Percentiles rank a stretch among this genome's conserved stretches.
Conservation (phyloP, 1,140 invertebrate genomes). For the Bathynomus jamesi region DNA sequence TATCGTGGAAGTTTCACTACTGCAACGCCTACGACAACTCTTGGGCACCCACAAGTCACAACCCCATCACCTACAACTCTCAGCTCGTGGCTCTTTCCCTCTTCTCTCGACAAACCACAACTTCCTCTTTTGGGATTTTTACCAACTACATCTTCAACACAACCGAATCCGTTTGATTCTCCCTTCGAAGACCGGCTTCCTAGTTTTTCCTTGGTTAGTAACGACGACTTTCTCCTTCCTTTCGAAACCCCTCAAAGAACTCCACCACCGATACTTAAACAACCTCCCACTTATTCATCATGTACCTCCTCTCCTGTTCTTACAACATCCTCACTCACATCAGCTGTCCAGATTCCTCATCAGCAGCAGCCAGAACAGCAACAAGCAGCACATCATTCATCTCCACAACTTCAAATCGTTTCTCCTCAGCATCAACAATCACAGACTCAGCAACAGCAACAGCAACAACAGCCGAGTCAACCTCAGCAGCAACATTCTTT, state of each 20-base stretch:
- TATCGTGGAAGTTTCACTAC: constrained; percentile 34
- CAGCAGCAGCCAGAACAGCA: constrained; percentile 39
- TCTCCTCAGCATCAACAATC: constrained; percentile 34
- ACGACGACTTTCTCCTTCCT: constrained; percentile 25
- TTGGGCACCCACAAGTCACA: constrained; percentile 31
- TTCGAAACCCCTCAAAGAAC: constrained; percentile 24
- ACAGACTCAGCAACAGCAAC: constrained; percentile 32
- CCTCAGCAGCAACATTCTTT: constrained; percentile 20
- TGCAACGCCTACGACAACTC: constrained; percentile 11
- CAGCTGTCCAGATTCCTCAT: constrained; percentile 26
- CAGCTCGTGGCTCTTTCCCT: constrained; percentile 36
- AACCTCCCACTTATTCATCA: constrained; percentile 40
- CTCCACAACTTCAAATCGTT: constrained; percentile 39
- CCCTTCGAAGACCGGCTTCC: constrained; percentile 31
- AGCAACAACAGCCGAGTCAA: constrained; percentile 26
- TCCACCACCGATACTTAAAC: constrained; percentile 38
- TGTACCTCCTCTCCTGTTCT: constrained; percentile 32
- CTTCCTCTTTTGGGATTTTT: constrained; percentile 50
- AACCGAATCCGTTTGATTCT: constrained; percentile 17
- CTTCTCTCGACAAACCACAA: constrained; percentile 51
- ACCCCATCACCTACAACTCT: constrained; percentile 35
- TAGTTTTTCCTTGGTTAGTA: constrained; percentile 20
- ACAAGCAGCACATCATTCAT: constrained; percentile 40
- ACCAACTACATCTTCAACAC: constrained; percentile 36
- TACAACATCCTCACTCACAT: constrained; percentile 31